Base-by-base conservation (phyloP, 1,140 invertebrate genomes). In the Drosophila rhopaloa region DNA sequence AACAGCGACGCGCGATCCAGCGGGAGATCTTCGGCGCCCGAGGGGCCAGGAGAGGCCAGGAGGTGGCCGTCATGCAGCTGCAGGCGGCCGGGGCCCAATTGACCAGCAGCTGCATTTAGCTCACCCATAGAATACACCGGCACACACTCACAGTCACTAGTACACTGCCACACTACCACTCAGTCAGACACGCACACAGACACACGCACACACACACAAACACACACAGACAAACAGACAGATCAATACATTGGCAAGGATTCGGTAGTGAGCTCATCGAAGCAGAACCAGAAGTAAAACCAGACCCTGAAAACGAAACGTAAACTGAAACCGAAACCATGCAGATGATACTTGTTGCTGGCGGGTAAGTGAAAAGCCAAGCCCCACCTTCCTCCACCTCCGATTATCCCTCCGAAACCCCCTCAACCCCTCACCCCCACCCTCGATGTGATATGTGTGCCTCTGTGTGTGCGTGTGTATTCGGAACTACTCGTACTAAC, bases 281-380 rank as follows among this genome's bases (percentile, higher is more conserved):
- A 62, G 48, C 38, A 54, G 50, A 50, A 56, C 27, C 14, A 47
- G 48, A 50, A 59, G 7, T 11, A 37, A 5, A 59, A 32, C 32
- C 56, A 32, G 24, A 44, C 43, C 43, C 56, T 16, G 41, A 47
- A 46, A 47, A 19, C 11, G 44, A 48, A 48, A 47, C 56, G 4
- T 41, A 61, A 61, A 58, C 9, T 7, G 35, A 61, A 59, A 62
- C 54, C n/a, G 55, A 60, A 37, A 51, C 85, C 74, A 92, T 92
- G 91, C 91, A 92, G 91, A 92, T 92, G 91, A 92, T 92, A 81
- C 89, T 92, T 90, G 91, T 92, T 91, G 91, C 91, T 90, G 91
- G 91, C 86, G 91, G 91, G 91, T 92, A 91, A 92, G 91, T 92
- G 43, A 72, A 62, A 51, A 61, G 51, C 57, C 75, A 59, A 43